These are phyloP conservation scores for Parnassius glacialis DNA, from an alignment of 2,888 invertebrate genomes.

Conservation along the genomic window DNA sequence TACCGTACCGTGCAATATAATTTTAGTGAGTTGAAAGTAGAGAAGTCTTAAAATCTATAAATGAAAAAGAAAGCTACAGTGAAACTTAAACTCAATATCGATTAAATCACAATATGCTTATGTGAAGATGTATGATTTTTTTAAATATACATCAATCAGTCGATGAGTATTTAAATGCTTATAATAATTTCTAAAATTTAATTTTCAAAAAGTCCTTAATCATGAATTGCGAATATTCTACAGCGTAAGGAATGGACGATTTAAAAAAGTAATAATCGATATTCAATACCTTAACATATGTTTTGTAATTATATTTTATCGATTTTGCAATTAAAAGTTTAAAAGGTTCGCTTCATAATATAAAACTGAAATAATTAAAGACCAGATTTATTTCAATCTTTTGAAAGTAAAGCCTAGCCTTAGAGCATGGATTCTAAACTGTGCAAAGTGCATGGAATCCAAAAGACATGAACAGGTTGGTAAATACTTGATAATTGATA, in stretches of 20 bases:
- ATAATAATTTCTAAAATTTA: conserved; percentile 52
- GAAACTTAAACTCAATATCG: conserved; percentile 42
- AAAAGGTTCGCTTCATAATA: conserved; percentile 50
- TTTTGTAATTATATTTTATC: conserved; percentile 40
- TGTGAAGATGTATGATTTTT: conserved; percentile 46
- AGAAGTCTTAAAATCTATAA: conserved; percentile 38
- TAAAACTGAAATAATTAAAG: conserved; percentile 1
- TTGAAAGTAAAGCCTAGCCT: conserved; percentile 34
- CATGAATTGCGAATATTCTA: conserved; percentile 54
- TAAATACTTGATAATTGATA: conserved; percentile 32
- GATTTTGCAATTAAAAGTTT: conserved; percentile 73
- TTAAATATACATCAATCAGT: conserved; percentile 59
- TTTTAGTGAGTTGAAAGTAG: conserved; percentile 34
- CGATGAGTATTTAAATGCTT: conserved; percentile 62
- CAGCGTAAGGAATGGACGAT: conserved; percentile 71
- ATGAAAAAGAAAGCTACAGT: conserved; percentile 41
- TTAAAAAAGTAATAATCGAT: conserved; percentile 44
- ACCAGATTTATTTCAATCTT: background rate
- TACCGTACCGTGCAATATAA: conserved; percentile 55
- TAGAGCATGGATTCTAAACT: conserved; percentile 26
- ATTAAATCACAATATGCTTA: conserved; percentile 48
- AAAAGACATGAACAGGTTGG: conserved; percentile 30
- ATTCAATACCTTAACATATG: conserved; percentile 43
- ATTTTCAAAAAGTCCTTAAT: conserved; percentile 53
- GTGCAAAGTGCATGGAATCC: conserved; percentile 39